phyloP scores from a whole-genome alignment of 2,113 vertebrate genomes.

The Hoplias malabaricus region DNA sequence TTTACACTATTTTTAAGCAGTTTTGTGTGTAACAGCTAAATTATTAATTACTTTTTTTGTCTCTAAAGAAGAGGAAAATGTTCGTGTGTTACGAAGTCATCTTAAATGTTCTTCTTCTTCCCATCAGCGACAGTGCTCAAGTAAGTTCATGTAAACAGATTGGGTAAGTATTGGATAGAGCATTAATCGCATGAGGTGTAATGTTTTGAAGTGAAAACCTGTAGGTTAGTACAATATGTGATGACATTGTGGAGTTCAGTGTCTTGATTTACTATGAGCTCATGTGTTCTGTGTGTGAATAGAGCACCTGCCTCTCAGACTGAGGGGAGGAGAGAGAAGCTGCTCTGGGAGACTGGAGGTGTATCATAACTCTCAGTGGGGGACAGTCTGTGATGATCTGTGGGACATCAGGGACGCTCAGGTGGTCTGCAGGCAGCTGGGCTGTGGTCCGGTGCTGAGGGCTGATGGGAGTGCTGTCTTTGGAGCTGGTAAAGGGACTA shows the following conservation, averaged over 20 bases:
- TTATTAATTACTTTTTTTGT: neutral
- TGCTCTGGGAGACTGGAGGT: no score
- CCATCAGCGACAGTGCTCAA: neutral
- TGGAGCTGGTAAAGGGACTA: neutral
- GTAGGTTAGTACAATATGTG: no score
- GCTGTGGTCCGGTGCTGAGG: neutral
- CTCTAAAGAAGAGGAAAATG: neutral
- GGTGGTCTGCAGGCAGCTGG: neutral
- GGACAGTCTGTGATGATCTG: neutral
- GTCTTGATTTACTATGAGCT: no score
- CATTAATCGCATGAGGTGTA: no score
- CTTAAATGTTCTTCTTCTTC: neutral
- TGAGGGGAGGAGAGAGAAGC: neutral
- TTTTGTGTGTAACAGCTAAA: no score
- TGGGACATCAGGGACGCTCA: neutral
- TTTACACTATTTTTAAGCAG: no score
- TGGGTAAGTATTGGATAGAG: no score
- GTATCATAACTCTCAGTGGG: neutral
- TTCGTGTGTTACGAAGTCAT: neutral
- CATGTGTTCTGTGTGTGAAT: neutral
- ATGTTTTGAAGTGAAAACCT: no score
- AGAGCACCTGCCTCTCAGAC: neutral
- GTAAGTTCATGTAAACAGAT: slow-evolving; percentile 6
- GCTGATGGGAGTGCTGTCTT: neutral
- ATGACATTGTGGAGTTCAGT: no score